phyloP scores from a whole-genome alignment of 2,113 vertebrate genomes.

The Platysternon megacephalum region DNA sequence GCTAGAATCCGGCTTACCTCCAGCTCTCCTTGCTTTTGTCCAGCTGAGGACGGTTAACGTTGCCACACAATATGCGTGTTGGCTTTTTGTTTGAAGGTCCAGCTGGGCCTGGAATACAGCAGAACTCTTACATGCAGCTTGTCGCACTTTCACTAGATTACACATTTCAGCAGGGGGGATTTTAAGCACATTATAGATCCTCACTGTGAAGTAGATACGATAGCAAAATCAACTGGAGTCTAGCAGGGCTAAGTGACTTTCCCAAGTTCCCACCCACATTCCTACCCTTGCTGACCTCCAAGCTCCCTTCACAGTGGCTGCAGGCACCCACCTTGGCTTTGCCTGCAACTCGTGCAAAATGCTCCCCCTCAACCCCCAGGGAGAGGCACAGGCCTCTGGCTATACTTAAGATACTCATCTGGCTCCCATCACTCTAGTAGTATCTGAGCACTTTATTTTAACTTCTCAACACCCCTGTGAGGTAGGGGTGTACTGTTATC shows the following conservation, averaged over 20 bases:
- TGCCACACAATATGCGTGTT: background rate
- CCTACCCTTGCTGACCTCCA: background rate
- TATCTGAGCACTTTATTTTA: background rate
- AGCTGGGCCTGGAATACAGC: background rate
- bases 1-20: background rate
- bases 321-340: background rate
- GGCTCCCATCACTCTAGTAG: background rate
- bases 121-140: background rate
- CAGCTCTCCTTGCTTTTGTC: background rate
- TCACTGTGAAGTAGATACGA: background rate
- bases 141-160: background rate
- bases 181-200: background rate
- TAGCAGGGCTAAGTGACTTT: background rate
- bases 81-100: background rate
- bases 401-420: background rate
- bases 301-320: background rate
- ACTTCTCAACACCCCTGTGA: background rate
- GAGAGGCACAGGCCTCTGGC: background rate
- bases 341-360: background rate
- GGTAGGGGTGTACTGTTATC: background rate
- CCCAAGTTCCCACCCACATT: background rate
- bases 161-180: background rate
- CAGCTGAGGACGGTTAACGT: background rate
- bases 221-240: background rate
- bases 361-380: background rate